These are phyloP conservation scores for Conistra vaccinii DNA, from an alignment of 2,888 invertebrate species.

Conservation along the genomic window DNA sequence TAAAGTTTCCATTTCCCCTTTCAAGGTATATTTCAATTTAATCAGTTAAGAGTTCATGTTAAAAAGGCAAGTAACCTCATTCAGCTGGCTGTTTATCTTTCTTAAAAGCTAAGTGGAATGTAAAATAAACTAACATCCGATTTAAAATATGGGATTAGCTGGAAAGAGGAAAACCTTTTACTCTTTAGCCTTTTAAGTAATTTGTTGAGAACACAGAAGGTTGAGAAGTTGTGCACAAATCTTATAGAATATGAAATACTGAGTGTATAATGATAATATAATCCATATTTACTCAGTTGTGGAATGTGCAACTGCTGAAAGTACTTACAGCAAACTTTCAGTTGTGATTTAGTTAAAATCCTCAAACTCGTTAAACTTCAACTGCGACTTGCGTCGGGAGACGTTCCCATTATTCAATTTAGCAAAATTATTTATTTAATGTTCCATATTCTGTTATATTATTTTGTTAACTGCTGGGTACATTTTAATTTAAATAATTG, in stretches of 20 bases:
- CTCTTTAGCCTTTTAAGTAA: constrained; percentile 30
- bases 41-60: constrained; percentile 65
- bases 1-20: constrained; percentile 52
- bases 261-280: constrained; percentile 31
- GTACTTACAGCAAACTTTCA: constrained; percentile 61
- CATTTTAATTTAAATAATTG: not conserved
- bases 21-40: constrained; percentile 63
- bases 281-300: constrained; percentile 50
- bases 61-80: constrained; percentile 61
- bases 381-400: constrained; percentile 46
- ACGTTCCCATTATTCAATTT: constrained; percentile 53
- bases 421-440: constrained; percentile 14
- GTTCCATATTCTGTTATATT: not conserved
- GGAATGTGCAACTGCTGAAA: constrained; percentile 55
- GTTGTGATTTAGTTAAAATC: constrained; percentile 66
- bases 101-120: constrained; percentile 59
- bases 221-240: constrained; percentile 17
- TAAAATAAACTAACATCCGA: constrained; percentile 63
- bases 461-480: not conserved
- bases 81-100: constrained; percentile 59
- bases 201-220: constrained; percentile 3
- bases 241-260: constrained; percentile 38
- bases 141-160: constrained; percentile 61
- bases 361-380: constrained; percentile 66
- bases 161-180: constrained; percentile 53